phyloP scores from a whole-genome alignment of 2,113 vertebrate genomes.

The Brachionichthys hirsutus region DNA sequence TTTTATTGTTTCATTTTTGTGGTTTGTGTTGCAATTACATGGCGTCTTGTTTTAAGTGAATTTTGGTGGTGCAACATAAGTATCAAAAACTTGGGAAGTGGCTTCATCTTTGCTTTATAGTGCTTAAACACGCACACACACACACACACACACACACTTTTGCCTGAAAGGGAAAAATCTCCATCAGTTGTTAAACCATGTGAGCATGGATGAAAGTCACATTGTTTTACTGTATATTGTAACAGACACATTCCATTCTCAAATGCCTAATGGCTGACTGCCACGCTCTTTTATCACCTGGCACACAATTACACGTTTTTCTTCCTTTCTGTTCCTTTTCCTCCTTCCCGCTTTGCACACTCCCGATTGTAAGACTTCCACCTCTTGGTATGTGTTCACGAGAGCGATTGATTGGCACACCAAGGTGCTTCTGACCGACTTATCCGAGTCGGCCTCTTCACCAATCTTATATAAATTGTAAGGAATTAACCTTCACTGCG shows the following conservation, averaged over 20 bases:
- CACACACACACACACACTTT: too few species aligned
- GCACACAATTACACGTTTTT: constrained; percentile 52
- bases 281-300: constrained; percentile 56
- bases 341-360: constrained; percentile 30
- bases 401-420: constrained; percentile 22
- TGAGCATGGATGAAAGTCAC: constrained; percentile 42
- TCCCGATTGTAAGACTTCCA: constrained; percentile 20
- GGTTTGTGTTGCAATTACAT: too few species aligned
- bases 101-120: too few species aligned
- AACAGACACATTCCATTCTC: constrained; percentile 43
- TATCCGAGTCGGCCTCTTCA: constrained; percentile 26
- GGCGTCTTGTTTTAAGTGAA: too few species aligned
- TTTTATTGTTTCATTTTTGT: too few species aligned
- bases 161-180: too few species aligned
- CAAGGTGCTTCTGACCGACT: constrained; percentile 25
- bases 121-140: too few species aligned
- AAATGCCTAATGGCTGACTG: constrained; percentile 35
- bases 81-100: too few species aligned
- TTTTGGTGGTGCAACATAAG: too few species aligned
- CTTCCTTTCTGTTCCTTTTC: constrained; percentile 32
- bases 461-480: constrained; percentile 50
- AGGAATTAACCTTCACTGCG: constrained; percentile 43
- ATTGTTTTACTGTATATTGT: constrained; percentile 55
- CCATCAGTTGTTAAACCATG: background rate
- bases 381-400: constrained; percentile 2